phyloP scores from a whole-genome alignment of 2,888 invertebrate genomes.

The Mycalesis mineus region DNA sequence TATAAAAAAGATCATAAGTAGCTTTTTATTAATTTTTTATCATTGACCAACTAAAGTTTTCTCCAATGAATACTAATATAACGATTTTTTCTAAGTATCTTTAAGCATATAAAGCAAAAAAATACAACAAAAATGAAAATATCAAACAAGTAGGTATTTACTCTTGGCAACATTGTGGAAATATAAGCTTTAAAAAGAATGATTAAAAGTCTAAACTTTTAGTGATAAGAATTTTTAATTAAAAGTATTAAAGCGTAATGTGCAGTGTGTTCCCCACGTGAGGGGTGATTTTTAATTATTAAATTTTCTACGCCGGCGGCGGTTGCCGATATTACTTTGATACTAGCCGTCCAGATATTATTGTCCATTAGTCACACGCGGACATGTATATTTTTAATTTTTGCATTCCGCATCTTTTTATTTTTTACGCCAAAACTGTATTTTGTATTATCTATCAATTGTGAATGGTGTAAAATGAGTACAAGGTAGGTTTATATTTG shows the following conservation, averaged over 20 bases:
- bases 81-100: too few species aligned
- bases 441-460: too few species aligned
- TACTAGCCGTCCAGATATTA: constrained; percentile 45
- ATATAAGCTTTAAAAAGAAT: not conserved
- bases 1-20: too few species aligned
- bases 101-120: too few species aligned
- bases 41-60: too few species aligned
- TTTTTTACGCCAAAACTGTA: not conserved
- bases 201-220: constrained; percentile 13
- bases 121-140: not conserved
- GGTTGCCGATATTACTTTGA: constrained; percentile 65
- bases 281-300: constrained; percentile 77
- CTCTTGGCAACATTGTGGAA: not conserved
- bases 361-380: constrained; percentile 40
- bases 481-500: too few species aligned
- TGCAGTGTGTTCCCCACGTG: constrained; percentile 56
- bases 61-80: too few species aligned
- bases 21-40: too few species aligned
- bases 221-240: constrained; percentile 37
- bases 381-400: not conserved
- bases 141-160: not conserved
- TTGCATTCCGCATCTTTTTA: constrained; percentile 7
- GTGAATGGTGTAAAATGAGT: too few species aligned
- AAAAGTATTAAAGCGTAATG: constrained; percentile 73
- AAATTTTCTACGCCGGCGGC: constrained; percentile 70